A percentile compares a stretch with the other conserved stretches of the same genome.
These are phyloP conservation scores for Morpho deidamia DNA, from an alignment of 2,888 invertebrate genomes.

Conservation along the genomic window DNA sequence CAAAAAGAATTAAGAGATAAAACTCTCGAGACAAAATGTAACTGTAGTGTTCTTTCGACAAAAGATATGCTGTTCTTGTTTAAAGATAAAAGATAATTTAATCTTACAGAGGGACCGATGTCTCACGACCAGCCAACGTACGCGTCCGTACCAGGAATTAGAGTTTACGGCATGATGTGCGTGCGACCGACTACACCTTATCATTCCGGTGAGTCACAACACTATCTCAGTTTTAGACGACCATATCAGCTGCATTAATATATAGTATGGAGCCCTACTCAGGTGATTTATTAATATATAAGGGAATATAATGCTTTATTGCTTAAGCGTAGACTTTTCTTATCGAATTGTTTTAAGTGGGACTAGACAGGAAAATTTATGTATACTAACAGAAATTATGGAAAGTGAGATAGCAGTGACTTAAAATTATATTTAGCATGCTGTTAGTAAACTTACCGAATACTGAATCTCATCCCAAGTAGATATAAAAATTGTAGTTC, in stretches of 20 bases:
- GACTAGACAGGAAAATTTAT: not conserved
- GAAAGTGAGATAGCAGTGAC: too few relatives aligned
- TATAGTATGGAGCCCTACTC: slow-evolving; percentile 9
- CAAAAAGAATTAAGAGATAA: slow-evolving; percentile 3
- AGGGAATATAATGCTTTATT: slow-evolving; percentile 14
- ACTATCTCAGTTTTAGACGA: slow-evolving; percentile 14
- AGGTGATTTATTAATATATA: slow-evolving; percentile 21
- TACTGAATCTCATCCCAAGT: too few relatives aligned
- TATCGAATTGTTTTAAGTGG: slow-evolving; percentile 12
- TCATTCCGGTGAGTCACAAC: slow-evolving; percentile 45
- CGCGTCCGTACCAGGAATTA: slow-evolving; percentile 94
- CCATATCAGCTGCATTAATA: slow-evolving; percentile 16
- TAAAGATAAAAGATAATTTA: slow-evolving; percentile 9
- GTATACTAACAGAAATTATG: not conserved
- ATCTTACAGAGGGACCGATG: slow-evolving; percentile 90
- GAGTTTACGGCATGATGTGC: slow-evolving; percentile 97
- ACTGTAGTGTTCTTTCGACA: slow-evolving; percentile 6
- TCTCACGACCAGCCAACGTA: slow-evolving; percentile 96
- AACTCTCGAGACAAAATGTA: slow-evolving; percentile 9
- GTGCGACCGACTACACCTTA: slow-evolving; percentile 75
- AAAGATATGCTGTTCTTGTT: slow-evolving; percentile 10
- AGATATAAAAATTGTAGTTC: too few relatives aligned
- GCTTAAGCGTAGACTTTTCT: slow-evolving; percentile 13
- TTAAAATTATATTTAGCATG: too few relatives aligned
- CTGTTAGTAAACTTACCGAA: too few relatives aligned